Base-by-base conservation (phyloP, 1,140 invertebrate species). In the Scaptomyza hsui region DNA sequence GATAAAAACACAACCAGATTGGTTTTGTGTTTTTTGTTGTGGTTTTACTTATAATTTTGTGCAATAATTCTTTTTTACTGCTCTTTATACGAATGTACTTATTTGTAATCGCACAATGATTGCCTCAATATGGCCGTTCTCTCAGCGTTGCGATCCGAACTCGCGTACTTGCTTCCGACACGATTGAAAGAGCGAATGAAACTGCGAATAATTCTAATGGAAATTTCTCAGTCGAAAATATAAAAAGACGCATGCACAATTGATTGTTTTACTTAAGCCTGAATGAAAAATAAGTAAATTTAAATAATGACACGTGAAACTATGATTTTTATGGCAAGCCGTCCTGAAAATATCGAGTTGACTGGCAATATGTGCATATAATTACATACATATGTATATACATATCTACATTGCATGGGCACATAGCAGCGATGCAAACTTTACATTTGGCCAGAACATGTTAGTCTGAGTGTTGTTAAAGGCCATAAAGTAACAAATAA, bases 31-130 rank as follows among this genome's bases (percentile, higher is more conserved):
- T 62, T 12, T 32, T 4, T 6, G 19, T 24, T n/a, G 18, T 52
- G 21, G 3, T 21, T 45, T 15, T 6, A 80, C 60, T 80, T 60
- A 57, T 60, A 73, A 86, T 76, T 83, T 86, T 76, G 72, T 77
- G 69, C 61, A 74, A 74, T 49, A 77, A 69, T 80, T 78, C 72
- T 19, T n/a, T 78, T 76, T 19, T n/a, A 56, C 21, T 65, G 32
- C n/a, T 18, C 35, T 51, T 7, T 29, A 15, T 44, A 51, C 64
- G 12, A 37, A 55, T 55, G n/a, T 56, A 35, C 63, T 55, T 62
- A 42, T 70, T 70, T 65, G 61, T 65, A 65, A 72, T 72, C 52
- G 45, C 61, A 57, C 61, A 10, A 26, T 72, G 68, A 45, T 61
- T 71, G 61, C 62, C 62, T 65, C 44, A 57, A 67, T 59, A 72